Base-by-base conservation (phyloP, 2,888 invertebrate genomes). In the Dynastes tityus region DNA sequence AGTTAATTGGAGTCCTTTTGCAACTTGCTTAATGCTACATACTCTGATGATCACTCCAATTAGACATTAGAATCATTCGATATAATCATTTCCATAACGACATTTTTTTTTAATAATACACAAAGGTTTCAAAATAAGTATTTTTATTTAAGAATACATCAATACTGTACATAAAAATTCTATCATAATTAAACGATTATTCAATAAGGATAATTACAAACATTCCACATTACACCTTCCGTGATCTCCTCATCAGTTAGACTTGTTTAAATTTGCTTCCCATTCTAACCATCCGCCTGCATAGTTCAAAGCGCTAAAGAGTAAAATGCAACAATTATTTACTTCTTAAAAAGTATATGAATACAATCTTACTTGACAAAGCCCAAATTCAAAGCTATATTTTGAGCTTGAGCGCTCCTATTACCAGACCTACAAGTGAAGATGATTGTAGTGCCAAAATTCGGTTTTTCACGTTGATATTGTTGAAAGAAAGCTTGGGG, bases 371-470 rank as follows among this genome's bases (percentile, higher is more conserved):
- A 93, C 94, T 92, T 92, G 84, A 89, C 89, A 85, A 89, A 94
- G 85, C 94, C 94, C 76, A 91, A 83, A 82, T 90, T 89, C 40
- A 89, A 83, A 63, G 92, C 91, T 82, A 90, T 90, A 83, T 91
- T 90, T 82, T 93, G 92, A 2, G 94, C 94, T 84, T 88, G 90
- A 9, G 89, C 90, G 81, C 93, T 93, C 84, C 95, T 90, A 83
- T 88, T 92, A 6, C 95, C 95, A 79, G 92, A 90, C 87, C 91
- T 92, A 85, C 95, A 95, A 75, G 92, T 93, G 82, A 95, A 91
- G 82, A 95, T 93, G 2, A 95, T 89, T 82, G 91, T 91, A 2
- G 91, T 90, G 55, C 91, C 87, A 76, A 88, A 86, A 1, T 86
- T 80, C 0, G 95, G 95, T 84, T 94, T 94, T 0, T 89, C 84